These are phyloP conservation scores for Hyles lineata DNA, from an alignment of 2,888 invertebrate genomes.

Conservation along the genomic window DNA sequence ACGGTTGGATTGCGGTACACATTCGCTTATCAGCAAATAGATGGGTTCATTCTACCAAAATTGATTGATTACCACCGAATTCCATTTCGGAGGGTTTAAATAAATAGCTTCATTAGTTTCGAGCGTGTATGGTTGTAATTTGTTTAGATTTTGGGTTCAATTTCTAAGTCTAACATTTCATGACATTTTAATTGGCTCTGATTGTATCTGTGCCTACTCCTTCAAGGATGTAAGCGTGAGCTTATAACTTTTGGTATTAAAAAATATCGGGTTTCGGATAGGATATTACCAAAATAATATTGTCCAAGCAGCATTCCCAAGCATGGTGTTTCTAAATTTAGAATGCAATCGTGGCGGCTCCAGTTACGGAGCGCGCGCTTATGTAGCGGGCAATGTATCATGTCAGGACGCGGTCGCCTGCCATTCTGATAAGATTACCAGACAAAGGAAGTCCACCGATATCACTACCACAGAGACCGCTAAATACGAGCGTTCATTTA, in stretches of 20 bases:
- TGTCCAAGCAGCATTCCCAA: neutral
- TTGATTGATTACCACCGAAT: constrained; percentile 59
- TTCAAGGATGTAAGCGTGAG: too few species aligned
- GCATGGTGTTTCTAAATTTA: constrained; percentile 13
- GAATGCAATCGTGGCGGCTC: constrained; percentile 36
- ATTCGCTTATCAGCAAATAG: constrained; percentile 58
- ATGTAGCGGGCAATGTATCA: constrained; percentile 75
- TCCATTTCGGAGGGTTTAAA: constrained; percentile 27
- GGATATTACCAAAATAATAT: neutral
- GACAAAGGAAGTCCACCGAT: constrained; percentile 84
- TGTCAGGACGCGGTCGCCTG: constrained; percentile 76
- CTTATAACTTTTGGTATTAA: neutral
- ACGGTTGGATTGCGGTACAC: constrained; percentile 61
- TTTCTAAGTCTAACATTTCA: too few species aligned
- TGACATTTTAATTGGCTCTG: too few species aligned
- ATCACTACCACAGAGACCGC: constrained; percentile 79
- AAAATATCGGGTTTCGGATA: neutral
- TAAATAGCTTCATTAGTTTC: too few species aligned
- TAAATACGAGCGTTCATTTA: constrained; percentile 81
- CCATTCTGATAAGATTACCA: constrained; percentile 81
- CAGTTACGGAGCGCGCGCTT: constrained; percentile 57
- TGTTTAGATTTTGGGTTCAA: too few species aligned
- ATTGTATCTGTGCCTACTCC: too few species aligned
- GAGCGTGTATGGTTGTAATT: too few species aligned
- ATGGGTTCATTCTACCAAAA: constrained; percentile 56